phyloP scores from a whole-genome alignment of 92 coral and sea anemone genomes.

The Parazoanthus darwini region DNA sequence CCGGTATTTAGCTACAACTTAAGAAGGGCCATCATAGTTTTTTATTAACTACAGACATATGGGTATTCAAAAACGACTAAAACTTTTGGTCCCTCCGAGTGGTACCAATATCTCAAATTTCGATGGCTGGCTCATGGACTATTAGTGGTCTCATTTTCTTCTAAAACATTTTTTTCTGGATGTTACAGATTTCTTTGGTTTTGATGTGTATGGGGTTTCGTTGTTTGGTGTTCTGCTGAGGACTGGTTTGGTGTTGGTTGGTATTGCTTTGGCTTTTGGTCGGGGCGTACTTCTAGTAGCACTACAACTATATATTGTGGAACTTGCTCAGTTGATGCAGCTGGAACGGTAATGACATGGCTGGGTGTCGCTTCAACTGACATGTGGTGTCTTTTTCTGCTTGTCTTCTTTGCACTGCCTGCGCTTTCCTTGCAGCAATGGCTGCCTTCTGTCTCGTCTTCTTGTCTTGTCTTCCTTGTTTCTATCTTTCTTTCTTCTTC shows the following conservation, averaged over 20 bases:
- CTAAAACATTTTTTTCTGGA: neutral
- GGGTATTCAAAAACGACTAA: neutral
- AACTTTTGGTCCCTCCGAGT: too few relatives aligned
- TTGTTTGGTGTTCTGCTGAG: constrained; percentile 1
- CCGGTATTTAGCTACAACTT: neutral
- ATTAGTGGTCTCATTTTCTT: neutral
- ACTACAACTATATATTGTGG: neutral
- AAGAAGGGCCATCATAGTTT: constrained; percentile 2
- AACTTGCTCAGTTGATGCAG: too few relatives aligned
- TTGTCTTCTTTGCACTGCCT: neutral
- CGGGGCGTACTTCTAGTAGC: neutral
- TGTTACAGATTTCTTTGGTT: neutral
- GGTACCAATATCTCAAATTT: too few relatives aligned
- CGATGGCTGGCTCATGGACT: too few relatives aligned
- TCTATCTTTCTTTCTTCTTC: neutral
- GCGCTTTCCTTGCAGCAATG: neutral
- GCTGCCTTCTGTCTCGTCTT: neutral
- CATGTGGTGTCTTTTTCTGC: neutral
- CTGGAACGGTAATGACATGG: neutral
- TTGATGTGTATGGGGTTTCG: neutral
- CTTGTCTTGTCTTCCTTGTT: neutral
- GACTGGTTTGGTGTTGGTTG: neutral
- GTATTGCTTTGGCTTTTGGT: neutral
- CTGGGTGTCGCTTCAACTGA: neutral
- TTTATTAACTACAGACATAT: constrained; percentile 6